Evolutionary conservation across 2,888 invertebrate genomes (phyloP).

Genomic region (Orthonevra nobilis): DNA sequence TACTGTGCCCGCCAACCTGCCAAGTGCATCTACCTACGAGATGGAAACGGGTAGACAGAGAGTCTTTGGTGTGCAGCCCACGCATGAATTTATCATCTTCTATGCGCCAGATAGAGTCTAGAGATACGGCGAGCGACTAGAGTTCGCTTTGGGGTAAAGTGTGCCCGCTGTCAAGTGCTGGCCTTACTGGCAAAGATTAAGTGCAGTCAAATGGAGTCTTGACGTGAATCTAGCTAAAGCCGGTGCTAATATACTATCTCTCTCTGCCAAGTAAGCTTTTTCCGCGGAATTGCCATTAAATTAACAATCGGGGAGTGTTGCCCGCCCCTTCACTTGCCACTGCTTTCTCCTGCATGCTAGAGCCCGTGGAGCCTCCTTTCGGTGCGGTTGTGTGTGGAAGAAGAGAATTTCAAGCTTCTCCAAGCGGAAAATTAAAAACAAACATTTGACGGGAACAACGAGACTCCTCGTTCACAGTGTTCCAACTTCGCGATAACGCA

Average conservation of each 20-base stretch:
- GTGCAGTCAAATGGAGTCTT: conserved; percentile 49
- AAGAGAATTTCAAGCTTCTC: conserved; percentile 53
- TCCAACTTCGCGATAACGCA: conserved; percentile 33
- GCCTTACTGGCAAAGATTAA: conserved; percentile 50
- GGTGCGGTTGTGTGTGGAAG: background rate
- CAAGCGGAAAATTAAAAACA: conserved; percentile 69
- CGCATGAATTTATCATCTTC: conserved; percentile 50
- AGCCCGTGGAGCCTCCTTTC: no score
- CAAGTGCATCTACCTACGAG: conserved; percentile 8
- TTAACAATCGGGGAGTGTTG: conserved; percentile 62
- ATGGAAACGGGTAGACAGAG: conserved; percentile 17
- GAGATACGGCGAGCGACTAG: no score
- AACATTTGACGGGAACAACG: conserved; percentile 51
- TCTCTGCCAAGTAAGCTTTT: conserved; percentile 34
- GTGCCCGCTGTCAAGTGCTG: conserved; percentile 66
- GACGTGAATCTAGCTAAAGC: conserved; percentile 31
- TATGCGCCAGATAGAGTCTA: conserved; percentile 3
- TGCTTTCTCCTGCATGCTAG: conserved; percentile 10
- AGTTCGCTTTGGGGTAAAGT: conserved; percentile 64
- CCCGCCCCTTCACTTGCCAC: conserved; percentile 24
- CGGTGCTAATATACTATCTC: conserved; percentile 59
- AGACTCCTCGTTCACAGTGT: background rate
- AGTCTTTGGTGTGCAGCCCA: conserved; percentile 35
- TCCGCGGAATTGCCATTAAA: conserved; percentile 64
- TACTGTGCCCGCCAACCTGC: background rate